Base-by-base conservation (phyloP, 1,140 invertebrate species). In the Trissolcus basalis region DNA sequence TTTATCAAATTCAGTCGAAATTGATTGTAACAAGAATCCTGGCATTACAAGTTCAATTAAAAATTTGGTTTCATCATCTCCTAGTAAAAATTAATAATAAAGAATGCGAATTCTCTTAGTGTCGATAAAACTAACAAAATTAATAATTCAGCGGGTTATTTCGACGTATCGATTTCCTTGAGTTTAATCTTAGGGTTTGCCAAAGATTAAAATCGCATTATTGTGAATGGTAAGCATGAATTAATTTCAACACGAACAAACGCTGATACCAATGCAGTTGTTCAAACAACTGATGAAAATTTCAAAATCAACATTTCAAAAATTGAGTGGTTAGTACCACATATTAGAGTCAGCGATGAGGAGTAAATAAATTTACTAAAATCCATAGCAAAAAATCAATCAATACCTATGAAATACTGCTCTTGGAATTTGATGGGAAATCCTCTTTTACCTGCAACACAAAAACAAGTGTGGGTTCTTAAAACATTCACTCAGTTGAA, bases 1-100 rank as follows among this genome's bases (percentile, higher is more conserved):
- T 45, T 78, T 83, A 67, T 9, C 84, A 0, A 79, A 80, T 53
- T 78, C 36, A 11, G 48, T 75, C 13, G 78, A 76, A 77, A 77
- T 86, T 33, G 82, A 85, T 77, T 48, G 73, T 50, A 69, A 56
- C 33, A 79, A 76, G 71, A 78, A 80, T 45, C 61, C 72, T 6
- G 80, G 77, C 51, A 48, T 80, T 7, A 78, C 81, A 3, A 73
- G 19, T 47, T 16, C 64, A 0, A 45, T 83, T 48, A 83, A 85
- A 76, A 61, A 53, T 15, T 70, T 14, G 11, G 19, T 67, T 6
- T 80, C 78, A 0, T 47, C 65, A 10, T 56, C 33, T 10, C 15
- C 59, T 2, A 7, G 7, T 50, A 4, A 61, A 32, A 1, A 12
- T 44, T 8, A 44, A 13, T 13, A 3, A 13, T 44, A 12, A n/a